These are phyloP conservation scores for Sturnira hondurensis DNA, from an alignment of 2,113 vertebrate species.

Conservation along the genomic window DNA sequence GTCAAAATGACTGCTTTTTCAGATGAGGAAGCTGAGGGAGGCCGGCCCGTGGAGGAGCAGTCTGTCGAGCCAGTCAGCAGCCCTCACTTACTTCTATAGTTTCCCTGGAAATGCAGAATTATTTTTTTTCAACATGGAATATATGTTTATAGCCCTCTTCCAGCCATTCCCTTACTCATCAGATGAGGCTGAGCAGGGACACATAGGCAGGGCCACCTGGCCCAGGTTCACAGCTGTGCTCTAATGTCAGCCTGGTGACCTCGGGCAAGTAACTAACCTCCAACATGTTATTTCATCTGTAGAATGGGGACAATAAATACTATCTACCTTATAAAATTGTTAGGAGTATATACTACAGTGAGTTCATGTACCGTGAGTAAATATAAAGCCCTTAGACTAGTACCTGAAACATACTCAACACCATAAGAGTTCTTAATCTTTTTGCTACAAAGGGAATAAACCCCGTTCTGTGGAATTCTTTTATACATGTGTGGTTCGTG, in stretches of 20 bases:
- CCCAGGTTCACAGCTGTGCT: not conserved
- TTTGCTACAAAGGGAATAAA: not conserved
- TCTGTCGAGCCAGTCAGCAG: not conserved
- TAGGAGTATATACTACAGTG: not conserved
- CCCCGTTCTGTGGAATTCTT: not conserved
- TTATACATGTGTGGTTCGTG: rapidly evolving
- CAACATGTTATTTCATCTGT: not conserved
- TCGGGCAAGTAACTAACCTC: not conserved
- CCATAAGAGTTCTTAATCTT: not conserved
- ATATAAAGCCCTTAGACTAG: not conserved
- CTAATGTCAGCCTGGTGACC: not conserved
- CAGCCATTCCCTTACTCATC: not conserved
- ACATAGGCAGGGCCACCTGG: not conserved
- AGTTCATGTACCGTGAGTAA: not conserved
- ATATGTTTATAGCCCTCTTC: not conserved
- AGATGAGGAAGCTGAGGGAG: not conserved
- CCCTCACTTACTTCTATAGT: not conserved
- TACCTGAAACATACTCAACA: not conserved
- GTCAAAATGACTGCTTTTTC: not conserved
- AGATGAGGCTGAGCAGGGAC: not conserved
- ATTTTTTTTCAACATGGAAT: not conserved
- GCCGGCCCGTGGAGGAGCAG: not conserved
- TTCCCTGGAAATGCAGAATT: not conserved
- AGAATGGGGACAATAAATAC: too few relatives aligned
- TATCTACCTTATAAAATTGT: not conserved